Base-by-base conservation (phyloP, 1,140 invertebrate genomes). In the Drosophila bipectinata region DNA sequence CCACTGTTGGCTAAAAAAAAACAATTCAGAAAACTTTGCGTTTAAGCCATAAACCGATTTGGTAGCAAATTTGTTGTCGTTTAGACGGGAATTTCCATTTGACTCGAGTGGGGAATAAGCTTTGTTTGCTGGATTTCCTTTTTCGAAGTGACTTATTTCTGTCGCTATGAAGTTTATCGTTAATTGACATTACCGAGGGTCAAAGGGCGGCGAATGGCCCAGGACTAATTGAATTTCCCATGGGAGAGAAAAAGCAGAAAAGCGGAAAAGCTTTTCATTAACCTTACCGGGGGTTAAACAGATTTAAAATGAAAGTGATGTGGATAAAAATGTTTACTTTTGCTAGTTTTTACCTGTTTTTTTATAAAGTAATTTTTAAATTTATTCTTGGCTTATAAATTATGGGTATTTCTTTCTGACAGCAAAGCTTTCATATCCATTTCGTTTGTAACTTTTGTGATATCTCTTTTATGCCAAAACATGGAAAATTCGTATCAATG, bases 211-310 rank as follows among this genome's bases (percentile, higher is more conserved):
- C 37, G 56, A 8, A 14, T 53, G 55, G 34, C 62, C 41, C 41
- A 84, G 15, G 37, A 77, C 55, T 77, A 72, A 76, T 80, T 85
- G 66, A 71, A 77, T 77, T 77, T 18, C 3, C 21, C 41, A 39
- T 21, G 10, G 39, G 45, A 72, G 34, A 15, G 51, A 18, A 28
- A 44, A 39, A 48, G 30, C 10, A 24, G 4, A 8, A 41, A 54
- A 58, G 24, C 34, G 32, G 48, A 28, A 55, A 10, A 56, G 68
- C 21, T 51, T 44, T 74, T 73, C 37, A 73, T 51, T 63, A 26
- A 24, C 9, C 15, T 24, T 41, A 39, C 9, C 14, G 5, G 6
- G 6, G 6, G 6, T 15, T 15, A 21, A 21, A 4, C 4, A 4
- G 12, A 12, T 15, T 26, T 51, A 9, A 41, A 45, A 12, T 15